Base-by-base conservation (phyloP, 2,888 invertebrate genomes). In the Eilema griseolum region DNA sequence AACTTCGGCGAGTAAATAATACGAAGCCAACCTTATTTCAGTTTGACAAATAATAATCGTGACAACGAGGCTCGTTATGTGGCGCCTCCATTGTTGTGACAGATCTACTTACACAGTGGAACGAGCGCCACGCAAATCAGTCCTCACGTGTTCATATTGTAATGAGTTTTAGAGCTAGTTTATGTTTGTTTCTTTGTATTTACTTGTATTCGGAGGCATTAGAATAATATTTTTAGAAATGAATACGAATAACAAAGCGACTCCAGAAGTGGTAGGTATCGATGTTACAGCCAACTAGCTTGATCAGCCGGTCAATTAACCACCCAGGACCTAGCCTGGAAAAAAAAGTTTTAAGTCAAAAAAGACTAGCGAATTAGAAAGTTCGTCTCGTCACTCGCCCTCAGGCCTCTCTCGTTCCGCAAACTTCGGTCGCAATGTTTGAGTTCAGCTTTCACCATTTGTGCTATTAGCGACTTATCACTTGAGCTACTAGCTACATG, bases 11-110 rank as follows among this genome's bases (percentile, higher is more conserved):
- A 2, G 24, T 26, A 46, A 64, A 52, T 64, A 46, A 0, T 12
- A n/a, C 11, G 20, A 37, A 20, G 37, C 33, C 23, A 59, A 37
- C 33, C 24, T 66, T 56, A 24, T 23, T 46, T 24, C 24, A 0
- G 20, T 16, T 57, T 65, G 88, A 56, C 33, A 61, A 62, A 63
- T 33, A 63, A 11, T 37, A 23, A 16, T 33, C 23, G n/a, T 3
- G 31, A 52, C 52, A 7, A 46, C 16, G 46, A 20, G 7, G 3
- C 52, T 52, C 20, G 52, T 52, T 8, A 52, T n/a, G n/a, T n/a
- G 52, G 16, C 20, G n/a, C n/a, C 52, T 7, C n/a, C n/a, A 52
- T 52, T 52, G 52, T n/a, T 52, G 52, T n/a, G 10, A n/a, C 10
- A n/a, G 52, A 52, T 52, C 52, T 16, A 46, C 52, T 52, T n/a